Evolutionary conservation across 35 echinoderm and acorn worm genomes (phyloP).

Genomic region (Nesometra sesokonis): DNA sequence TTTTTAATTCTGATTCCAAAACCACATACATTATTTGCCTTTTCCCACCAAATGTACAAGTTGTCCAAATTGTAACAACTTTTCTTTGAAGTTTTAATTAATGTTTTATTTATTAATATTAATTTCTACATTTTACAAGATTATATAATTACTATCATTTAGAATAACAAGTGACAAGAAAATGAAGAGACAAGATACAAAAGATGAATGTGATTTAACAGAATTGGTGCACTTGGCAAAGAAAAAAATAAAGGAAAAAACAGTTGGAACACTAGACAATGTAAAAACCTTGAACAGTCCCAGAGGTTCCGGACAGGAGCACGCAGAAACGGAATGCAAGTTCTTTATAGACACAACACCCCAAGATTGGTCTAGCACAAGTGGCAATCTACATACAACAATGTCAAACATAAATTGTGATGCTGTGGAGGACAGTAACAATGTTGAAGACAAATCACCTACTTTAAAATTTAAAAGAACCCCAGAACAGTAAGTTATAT

Average conservation of each 20-base stretch:
- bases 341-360: not conserved
- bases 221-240: not conserved
- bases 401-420: not conserved
- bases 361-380: not conserved
- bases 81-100: no score
- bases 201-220: not conserved
- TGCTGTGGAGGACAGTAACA: not conserved
- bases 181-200: not conserved
- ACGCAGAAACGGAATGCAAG: not conserved
- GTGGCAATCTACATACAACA: no score
- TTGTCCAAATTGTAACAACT: no score
- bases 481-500: not conserved
- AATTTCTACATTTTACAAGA: no score
- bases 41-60: no score
- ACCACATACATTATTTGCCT: no score
- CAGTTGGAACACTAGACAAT: not conserved
- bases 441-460: not conserved
- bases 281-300: not conserved
- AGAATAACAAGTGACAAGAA: no score
- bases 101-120: no score
- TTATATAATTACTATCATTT: no score
- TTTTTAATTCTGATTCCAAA: no score
- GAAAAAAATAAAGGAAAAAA: not conserved
- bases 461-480: not conserved
- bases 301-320: not conserved